These are phyloP conservation scores for Diorhabda elongata DNA, from an alignment of 1,140 invertebrate genomes.

Conservation along the genomic window DNA sequence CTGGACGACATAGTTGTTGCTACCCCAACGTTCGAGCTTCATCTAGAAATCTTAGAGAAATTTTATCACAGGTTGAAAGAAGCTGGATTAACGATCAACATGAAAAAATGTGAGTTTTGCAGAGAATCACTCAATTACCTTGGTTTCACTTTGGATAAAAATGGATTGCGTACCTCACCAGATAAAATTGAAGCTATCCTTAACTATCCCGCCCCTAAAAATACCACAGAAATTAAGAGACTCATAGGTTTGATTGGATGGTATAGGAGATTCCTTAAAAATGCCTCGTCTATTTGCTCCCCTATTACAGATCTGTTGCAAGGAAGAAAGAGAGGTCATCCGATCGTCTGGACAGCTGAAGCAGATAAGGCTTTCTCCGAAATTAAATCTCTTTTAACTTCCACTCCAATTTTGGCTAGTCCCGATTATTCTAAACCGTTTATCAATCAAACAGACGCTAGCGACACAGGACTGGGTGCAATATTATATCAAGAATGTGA, in stretches of 20 bases:
- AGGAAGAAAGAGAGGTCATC: conserved; percentile 9
- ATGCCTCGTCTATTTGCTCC: conserved; percentile 1
- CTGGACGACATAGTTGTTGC: too few relatives aligned
- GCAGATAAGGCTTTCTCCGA: conserved; percentile 6
- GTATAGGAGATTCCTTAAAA: conserved; percentile 22
- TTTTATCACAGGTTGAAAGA: too few relatives aligned
- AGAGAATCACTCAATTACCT: too few relatives aligned
- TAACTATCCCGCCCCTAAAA: too few relatives aligned
- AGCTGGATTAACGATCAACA: too few relatives aligned
- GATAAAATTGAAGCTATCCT: too few relatives aligned
- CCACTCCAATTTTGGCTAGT: conserved; percentile 18
- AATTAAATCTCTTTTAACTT: conserved; percentile 7
- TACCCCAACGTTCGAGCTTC: too few relatives aligned
- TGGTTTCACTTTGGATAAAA: too few relatives aligned
- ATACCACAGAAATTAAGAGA: conserved; percentile 24
- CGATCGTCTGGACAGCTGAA: neutral
- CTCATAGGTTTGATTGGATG: conserved; percentile 18
- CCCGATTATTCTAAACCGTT: conserved; percentile 21
- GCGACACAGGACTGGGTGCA: conserved; percentile 33
- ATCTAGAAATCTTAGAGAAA: too few relatives aligned
- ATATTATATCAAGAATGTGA: conserved; percentile 23
- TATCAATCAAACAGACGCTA: conserved; percentile 32
- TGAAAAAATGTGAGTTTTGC: too few relatives aligned
- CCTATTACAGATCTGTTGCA: conserved; percentile 37
- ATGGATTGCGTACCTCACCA: too few relatives aligned